A percentile compares a stretch with the other conserved stretches of the same genome.
Evolutionary conservation across 2,113 vertebrate species (phyloP).

Genomic region (Hassar affinis): DNA sequence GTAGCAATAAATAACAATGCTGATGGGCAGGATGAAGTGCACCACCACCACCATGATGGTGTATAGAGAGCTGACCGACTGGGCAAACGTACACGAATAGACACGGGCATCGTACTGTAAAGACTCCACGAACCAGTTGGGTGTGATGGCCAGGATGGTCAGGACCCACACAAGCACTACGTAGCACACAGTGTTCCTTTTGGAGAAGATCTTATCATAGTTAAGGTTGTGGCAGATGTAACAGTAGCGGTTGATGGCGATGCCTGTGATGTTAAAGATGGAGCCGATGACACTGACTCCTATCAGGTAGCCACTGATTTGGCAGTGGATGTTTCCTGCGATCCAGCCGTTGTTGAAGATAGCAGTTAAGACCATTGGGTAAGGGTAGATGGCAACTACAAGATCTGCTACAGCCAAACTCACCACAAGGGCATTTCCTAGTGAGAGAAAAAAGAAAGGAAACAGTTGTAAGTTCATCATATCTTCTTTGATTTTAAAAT

Average conservation of each 20-base stretch:
- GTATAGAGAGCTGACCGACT: constrained; percentile 79
- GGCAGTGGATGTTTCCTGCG: constrained; percentile 78
- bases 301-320: constrained; percentile 82
- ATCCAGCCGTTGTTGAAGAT: constrained; percentile 80
- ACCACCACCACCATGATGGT: constrained; percentile 77
- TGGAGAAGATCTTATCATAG: constrained; percentile 78
- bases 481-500: not conserved
- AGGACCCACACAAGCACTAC: constrained; percentile 76
- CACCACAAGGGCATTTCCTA: constrained; percentile 82
- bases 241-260: constrained; percentile 82
- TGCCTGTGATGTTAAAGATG: constrained; percentile 82
- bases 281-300: constrained; percentile 81
- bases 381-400: constrained; percentile 79
- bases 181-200: constrained; percentile 75
- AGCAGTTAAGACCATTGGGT: constrained; percentile 76
- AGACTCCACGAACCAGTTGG: constrained; percentile 80
- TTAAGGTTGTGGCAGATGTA: constrained; percentile 81
- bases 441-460: not conserved
- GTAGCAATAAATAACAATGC: constrained; percentile 80
- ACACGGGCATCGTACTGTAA: constrained; percentile 78
- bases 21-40: constrained; percentile 79
- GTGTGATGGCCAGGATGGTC: constrained; percentile 74
- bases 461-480: not conserved
- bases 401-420: constrained; percentile 81
- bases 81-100: constrained; percentile 81